Base-by-base conservation (phyloP, 2,797 vertebrate genomes). In the Phalloptychus januarius region DNA sequence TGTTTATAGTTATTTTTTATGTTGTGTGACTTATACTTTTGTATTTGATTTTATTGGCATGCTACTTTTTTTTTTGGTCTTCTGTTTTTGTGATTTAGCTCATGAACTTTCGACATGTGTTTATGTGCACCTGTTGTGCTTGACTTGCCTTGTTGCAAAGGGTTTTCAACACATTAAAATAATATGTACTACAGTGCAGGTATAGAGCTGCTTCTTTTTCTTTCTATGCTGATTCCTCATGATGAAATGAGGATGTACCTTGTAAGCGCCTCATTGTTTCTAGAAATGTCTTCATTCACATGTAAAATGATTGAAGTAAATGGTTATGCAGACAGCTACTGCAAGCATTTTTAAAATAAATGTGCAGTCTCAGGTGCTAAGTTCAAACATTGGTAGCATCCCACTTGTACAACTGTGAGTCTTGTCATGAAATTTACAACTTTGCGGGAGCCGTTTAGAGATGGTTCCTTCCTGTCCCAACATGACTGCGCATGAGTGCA, bases 111-210 rank as follows among this genome's bases (percentile, higher is more conserved):
- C 75, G 81, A 90, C 89, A 92, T 92, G 89, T 93, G 91, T 93
- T 90, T 87, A 87, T 93, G 92, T 92, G 90, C 91, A 89, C 88
- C 87, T 84, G 56, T 89, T 92, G 91, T 93, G 91, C 91, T 94
- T 92, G 89, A 93, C 91, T 92, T 93, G 90, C 90, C 93, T 93
- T 93, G 90, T 93, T 91, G 88, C 85, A 91, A 90, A 91, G 74
- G 81, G 84, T 91, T 92, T 93, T 93, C 88, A 82, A 91, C 90
- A 84, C 87, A 94, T 93, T 94, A 94, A 94, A 93, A 91, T 87
- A 70, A 90, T 90, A 91, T 92, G 88, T 92, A 89, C 91, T 87
- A 89, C 91, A 87, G 83, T 77, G 2, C 75, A 52, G 82, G 87
- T 79, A 83, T 74, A 91, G 70, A 87, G 69, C 81, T 79, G 80